Conservation (phyloP, 2,888 invertebrate genomes). For the Caenorhabditis drosophilae region DNA sequence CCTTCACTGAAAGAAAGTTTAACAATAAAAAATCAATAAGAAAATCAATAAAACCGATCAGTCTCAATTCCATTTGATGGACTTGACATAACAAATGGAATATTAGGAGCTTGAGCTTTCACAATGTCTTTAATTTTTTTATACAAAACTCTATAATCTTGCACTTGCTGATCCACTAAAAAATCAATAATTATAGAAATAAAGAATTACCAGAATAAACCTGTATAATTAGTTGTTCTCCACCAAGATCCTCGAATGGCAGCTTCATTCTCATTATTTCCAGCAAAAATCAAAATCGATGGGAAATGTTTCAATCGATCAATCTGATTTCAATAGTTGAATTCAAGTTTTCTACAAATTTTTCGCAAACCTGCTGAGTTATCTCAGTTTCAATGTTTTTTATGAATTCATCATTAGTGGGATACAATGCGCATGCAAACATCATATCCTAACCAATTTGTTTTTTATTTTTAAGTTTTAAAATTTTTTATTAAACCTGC, state of each 20-base stretch:
- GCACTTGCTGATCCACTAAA: constrained; percentile 43
- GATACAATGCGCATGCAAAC: constrained; percentile 96
- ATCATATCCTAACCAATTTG: constrained; percentile 87
- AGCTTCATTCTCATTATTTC: constrained; percentile 93
- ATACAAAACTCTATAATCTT: constrained; percentile 76
- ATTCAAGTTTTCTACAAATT: background rate
- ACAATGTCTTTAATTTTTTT: constrained; percentile 10
- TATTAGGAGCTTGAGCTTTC: background rate
- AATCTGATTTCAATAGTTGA: constrained; percentile 31
- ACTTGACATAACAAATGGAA: constrained; percentile 78
- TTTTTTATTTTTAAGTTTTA: too few relatives aligned
- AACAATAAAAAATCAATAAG: background rate
- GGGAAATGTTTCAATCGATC: constrained; percentile 80
- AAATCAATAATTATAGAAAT: background rate
- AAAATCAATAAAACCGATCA: constrained; percentile 31
- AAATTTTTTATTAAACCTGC: too few relatives aligned
- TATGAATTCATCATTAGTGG: constrained; percentile 79
- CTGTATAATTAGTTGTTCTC: constrained; percentile 21
- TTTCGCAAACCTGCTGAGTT: constrained; percentile 42
- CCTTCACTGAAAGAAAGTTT: constrained; percentile 73
- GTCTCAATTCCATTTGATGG: constrained; percentile 83
- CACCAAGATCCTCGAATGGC: constrained; percentile 72
- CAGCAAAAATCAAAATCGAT: constrained; percentile 87
- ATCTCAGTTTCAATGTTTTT: constrained; percentile 80
- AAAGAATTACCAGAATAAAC: constrained; percentile 8